phyloP scores from a whole-genome alignment of 2,113 vertebrate species.

The Ascaphus truei region DNA sequence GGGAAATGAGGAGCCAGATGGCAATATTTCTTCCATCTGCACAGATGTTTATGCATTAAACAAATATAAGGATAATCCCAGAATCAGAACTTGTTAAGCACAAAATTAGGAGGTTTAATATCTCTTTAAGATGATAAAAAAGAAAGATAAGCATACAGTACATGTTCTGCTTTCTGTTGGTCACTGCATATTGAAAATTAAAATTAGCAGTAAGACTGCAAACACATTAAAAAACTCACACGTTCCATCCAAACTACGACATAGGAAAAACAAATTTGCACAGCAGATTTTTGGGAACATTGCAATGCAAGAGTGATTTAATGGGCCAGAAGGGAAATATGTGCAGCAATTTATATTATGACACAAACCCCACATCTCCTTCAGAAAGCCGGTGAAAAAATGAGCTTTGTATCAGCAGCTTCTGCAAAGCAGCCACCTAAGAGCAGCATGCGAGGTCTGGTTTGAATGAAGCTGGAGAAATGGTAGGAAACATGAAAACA shows the following conservation, averaged over 20 bases:
- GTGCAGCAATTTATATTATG: not conserved
- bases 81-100: conserved; percentile 9
- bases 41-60: conserved; percentile 26
- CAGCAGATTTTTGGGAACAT: conserved; percentile 10
- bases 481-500: not conserved
- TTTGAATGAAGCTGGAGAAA: not conserved
- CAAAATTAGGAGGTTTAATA: conserved; percentile 20
- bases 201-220: conserved; percentile 15
- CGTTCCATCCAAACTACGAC: not conserved
- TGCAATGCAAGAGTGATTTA: conserved; percentile 22
- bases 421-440: not conserved
- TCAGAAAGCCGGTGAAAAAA: not conserved
- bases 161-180: not conserved
- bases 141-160: not conserved
- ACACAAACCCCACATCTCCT: not conserved
- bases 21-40: not conserved
- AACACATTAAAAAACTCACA: not conserved
- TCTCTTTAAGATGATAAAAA: not conserved
- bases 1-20: conserved; percentile 1
- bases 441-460: not conserved
- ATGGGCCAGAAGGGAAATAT: conserved; percentile 14
- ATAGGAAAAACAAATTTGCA: conserved; percentile 6
- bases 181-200: not conserved
- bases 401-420: not conserved
- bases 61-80: conserved; percentile 15